A percentile compares a stretch with the other conserved stretches of the same genome.
These are phyloP conservation scores for Furnarius figulus DNA, from an alignment of 2,113 vertebrate species.

Conservation along the genomic window DNA sequence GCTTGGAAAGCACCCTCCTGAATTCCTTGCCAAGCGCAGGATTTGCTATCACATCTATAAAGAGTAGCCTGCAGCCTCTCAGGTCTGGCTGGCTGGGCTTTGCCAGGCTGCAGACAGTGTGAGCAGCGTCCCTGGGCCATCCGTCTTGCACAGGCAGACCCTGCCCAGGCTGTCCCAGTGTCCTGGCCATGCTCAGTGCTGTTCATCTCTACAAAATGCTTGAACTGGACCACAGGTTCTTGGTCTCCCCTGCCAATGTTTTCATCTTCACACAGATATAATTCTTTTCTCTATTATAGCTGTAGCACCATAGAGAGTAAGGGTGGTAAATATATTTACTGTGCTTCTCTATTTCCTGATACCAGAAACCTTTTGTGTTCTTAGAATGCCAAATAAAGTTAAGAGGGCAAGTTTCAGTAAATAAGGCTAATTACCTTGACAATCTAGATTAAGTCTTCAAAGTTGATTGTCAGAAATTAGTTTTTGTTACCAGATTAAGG, in stretches of 20 bases:
- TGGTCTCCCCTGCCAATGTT: not conserved
- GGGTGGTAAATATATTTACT: not conserved
- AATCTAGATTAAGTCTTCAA: constrained; percentile 20
- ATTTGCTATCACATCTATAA: not conserved
- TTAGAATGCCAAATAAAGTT: not conserved
- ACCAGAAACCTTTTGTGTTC: not conserved
- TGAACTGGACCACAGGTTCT: not conserved
- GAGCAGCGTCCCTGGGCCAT: not conserved
- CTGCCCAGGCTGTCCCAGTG: not conserved
- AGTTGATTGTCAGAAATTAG: constrained; percentile 36
- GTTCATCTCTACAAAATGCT: not conserved
- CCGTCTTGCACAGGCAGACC: not conserved
- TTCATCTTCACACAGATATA: not conserved
- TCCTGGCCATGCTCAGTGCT: not conserved
- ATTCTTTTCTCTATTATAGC: not conserved
- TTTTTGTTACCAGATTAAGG: not conserved
- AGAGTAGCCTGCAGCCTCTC: not conserved
- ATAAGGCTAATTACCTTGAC: constrained; percentile 14
- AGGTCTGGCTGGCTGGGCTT: not conserved
- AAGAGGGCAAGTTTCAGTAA: not conserved
- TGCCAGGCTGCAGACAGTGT: not conserved
- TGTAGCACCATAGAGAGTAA: not conserved
- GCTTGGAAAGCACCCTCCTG: constrained; percentile 29
- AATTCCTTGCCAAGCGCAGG: constrained; percentile 28
- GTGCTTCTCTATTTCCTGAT: not conserved